phyloP scores from a whole-genome alignment of 2,797 vertebrate species.

The Argyrosomus regius region DNA sequence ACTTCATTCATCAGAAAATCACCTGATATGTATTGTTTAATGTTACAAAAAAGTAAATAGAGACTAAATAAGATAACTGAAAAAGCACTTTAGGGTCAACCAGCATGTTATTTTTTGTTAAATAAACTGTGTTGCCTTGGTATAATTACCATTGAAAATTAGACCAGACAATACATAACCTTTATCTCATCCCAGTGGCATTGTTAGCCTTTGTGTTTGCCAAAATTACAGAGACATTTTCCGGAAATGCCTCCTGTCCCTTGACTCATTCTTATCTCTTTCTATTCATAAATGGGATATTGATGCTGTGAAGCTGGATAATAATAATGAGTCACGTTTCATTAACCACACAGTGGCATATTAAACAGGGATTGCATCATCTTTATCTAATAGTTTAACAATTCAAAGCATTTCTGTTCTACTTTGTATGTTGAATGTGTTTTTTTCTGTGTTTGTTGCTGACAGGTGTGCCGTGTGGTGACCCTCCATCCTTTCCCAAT shows the following conservation, averaged over 20 bases:
- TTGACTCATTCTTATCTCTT: conserved; percentile 39
- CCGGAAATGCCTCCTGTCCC: conserved; percentile 31
- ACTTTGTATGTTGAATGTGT: not conserved
- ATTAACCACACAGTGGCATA: conserved; percentile 10
- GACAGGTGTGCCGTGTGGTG: conserved; percentile 91
- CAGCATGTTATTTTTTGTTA: conserved; percentile 8
- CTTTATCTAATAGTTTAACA: not conserved
- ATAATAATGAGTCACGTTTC: conserved; percentile 31
- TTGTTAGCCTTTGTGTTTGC: conserved; percentile 31
- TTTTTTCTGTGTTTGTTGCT: conserved; percentile 31
- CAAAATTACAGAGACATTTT: conserved; percentile 42
- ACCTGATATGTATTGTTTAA: not conserved
- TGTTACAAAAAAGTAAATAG: not conserved
- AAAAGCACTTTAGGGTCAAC: not conserved
- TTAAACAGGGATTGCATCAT: not conserved
- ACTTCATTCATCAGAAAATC: not conserved
- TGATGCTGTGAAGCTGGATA: conserved; percentile 32
- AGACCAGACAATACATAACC: conserved; percentile 3
- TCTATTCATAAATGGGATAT: conserved; percentile 29
- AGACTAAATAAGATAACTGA: not conserved
- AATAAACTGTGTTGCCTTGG: conserved; percentile 3
- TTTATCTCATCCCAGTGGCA: conserved; percentile 23
- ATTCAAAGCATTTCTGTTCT: not conserved
- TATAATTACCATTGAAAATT: conserved; percentile 14
- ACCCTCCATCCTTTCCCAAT: conserved; percentile 93